Conservation (phyloP, 2,888 invertebrate species). For the Eupithecia centaureata region DNA sequence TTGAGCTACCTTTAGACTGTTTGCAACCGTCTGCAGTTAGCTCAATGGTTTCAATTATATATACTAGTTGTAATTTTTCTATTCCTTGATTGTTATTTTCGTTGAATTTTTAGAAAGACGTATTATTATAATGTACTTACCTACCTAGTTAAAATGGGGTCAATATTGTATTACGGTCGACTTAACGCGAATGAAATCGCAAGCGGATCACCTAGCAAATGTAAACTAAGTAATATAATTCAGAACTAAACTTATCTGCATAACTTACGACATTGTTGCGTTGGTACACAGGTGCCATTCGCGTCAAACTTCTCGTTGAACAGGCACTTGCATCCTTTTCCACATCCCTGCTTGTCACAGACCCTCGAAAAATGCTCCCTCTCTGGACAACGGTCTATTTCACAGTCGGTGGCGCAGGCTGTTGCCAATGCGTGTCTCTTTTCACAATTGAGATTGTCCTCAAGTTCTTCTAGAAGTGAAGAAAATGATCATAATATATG, state of each 20-base stretch:
- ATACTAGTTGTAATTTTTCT: too few relatives aligned
- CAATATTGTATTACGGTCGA: too few relatives aligned
- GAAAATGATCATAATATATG: not conserved
- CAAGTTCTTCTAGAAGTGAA: constrained; percentile 1
- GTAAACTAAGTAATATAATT: too few relatives aligned
- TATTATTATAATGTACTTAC: too few relatives aligned
- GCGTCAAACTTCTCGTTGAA: constrained; percentile 41
- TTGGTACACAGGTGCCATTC: constrained; percentile 44
- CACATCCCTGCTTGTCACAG: constrained; percentile 28
- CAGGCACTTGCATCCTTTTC: constrained; percentile 40
- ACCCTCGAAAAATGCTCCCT: constrained; percentile 29
- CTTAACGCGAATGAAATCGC: too few relatives aligned
- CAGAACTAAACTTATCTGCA: not conserved
- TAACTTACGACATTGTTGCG: constrained; percentile 40
- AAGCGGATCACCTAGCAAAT: too few relatives aligned
- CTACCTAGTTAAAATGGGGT: too few relatives aligned
- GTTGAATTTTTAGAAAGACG: too few relatives aligned
- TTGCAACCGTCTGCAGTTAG: too few relatives aligned
- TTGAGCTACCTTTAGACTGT: too few relatives aligned
- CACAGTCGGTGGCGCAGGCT: constrained; percentile 44
- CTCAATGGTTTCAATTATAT: too few relatives aligned
- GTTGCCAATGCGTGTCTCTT: constrained; percentile 33
- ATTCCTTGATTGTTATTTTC: too few relatives aligned
- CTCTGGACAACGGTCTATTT: constrained; percentile 35
- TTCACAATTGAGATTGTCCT: constrained; percentile 13